Base-by-base conservation (phyloP, 1,140 invertebrate species). In the Danaus plexippus region DNA sequence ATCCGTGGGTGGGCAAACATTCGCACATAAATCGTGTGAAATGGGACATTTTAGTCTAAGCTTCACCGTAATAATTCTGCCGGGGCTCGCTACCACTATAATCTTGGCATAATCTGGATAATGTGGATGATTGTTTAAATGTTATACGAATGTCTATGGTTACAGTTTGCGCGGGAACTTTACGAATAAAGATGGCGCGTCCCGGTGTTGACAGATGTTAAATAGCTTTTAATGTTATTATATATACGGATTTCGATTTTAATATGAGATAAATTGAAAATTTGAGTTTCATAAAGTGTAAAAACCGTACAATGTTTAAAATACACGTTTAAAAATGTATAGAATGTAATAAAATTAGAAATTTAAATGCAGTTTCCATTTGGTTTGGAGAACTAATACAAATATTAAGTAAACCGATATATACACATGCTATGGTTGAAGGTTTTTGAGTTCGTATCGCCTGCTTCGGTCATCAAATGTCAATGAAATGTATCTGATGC, bases 71-170 rank as follows among this genome's bases (percentile, higher is more conserved):
- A 85, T 85, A 85, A 85, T 77, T 85, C 75, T 65, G 67, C 64
- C 58, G 59, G 65, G 63, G 66, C 69, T 69, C 70, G 66, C 67
- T 64, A 71, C 76, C 79, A 84, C 80, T 80, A 78, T 84, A 85
- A 84, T 85, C 82, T 85, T 78, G 71, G 75, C 68, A 72, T 84
- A 85, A 85, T 85, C 82, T 83, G 72, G 77, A 85, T 85, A 85
- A 85, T 75, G 76, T 68, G 69, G 73, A 60, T 67, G 78, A 78
- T 80, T 75, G 76, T 77, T 80, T 78, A 77, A 83, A 83, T 82
- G 77, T 69, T 68, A 59, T 70, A 69, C 63, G 64, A 74, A 61
- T 66, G 69, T 57, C 63, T 59, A 69, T 69, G 78, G 61, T 57
- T 73, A 67, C 67, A 67, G 67, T 77, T 80, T 79, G 71, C 63